Evolutionary conservation across 2,113 vertebrate species (phyloP).

Genomic region (Calyptommatus sinebrachiatus): DNA sequence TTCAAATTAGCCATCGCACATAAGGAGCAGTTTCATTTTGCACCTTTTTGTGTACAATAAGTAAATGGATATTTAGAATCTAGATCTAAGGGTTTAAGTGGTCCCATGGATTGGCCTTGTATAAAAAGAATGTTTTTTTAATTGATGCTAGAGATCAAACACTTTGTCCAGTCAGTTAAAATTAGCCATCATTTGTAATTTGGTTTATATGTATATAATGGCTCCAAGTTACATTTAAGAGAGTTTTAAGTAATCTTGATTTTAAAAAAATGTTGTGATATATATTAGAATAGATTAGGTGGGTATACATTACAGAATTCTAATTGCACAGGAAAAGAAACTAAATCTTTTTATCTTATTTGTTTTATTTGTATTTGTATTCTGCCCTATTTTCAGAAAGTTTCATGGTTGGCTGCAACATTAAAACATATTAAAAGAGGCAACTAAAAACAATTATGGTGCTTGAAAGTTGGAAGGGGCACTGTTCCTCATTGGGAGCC

Average conservation of each 20-base stretch:
- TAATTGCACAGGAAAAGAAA: neutral
- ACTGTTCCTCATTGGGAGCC: too few species aligned
- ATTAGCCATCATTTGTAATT: slow-evolving; percentile 5
- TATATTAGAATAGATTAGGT: neutral
- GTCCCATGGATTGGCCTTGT: neutral
- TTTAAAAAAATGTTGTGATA: slow-evolving; percentile 5
- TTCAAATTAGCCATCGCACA: slow-evolving; percentile 49
- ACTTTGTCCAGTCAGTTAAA: neutral
- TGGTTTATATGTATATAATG: neutral
- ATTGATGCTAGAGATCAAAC: slow-evolving; percentile 5
- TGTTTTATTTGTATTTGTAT: too few species aligned
- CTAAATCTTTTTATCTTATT: neutral
- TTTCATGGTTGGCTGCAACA: too few species aligned
- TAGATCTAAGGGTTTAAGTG: neutral
- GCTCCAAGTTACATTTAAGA: neutral
- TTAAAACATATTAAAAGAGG: too few species aligned
- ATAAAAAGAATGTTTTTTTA: neutral
- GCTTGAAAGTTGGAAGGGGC: too few species aligned
- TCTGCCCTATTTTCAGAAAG: too few species aligned
- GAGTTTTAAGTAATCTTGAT: neutral
- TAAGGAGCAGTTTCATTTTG: slow-evolving; percentile 22
- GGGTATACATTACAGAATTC: neutral
- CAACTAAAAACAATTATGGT: too few species aligned
- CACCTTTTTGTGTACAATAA: slow-evolving; percentile 23
- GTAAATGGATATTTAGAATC: neutral